Percentiles rank a stretch among this genome's conserved stretches.
phyloP scores from a whole-genome alignment of 2,113 vertebrate species.

The Myrmecophaga tridactyla region DNA sequence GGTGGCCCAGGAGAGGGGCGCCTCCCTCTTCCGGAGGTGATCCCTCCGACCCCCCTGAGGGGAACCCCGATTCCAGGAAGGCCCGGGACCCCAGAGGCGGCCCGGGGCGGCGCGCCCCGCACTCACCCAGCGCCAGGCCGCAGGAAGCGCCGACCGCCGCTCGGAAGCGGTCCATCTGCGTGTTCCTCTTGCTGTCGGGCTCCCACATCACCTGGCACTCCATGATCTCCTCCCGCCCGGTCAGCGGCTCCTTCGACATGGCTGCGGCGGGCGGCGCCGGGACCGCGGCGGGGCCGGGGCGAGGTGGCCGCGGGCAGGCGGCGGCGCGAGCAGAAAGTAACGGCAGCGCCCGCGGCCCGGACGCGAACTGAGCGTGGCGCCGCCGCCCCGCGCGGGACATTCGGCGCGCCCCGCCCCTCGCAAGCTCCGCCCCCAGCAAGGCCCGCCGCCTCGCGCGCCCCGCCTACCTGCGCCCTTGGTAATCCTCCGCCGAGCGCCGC shows the following conservation, averaged over 20 bases:
- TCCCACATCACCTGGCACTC: slow-evolving; percentile 94
- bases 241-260: slow-evolving; percentile 88
- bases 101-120: neutral
- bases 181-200: slow-evolving; percentile 93
- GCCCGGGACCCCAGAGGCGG: neutral
- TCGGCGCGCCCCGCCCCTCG: rapidly evolving
- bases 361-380: slow-evolving; percentile 83
- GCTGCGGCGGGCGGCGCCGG: neutral
- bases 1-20: neutral
- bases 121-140: slow-evolving; percentile 93
- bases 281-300: no score
- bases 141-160: slow-evolving; percentile 85
- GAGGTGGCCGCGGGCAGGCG: slow-evolving; percentile 12
- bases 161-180: slow-evolving; percentile 93
- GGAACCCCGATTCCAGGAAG: neutral
- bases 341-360: neutral
- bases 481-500: slow-evolving; percentile 73
- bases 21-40: neutral
- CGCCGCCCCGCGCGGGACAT: rapidly evolving
- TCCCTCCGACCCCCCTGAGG: neutral
- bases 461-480: rapidly evolving
- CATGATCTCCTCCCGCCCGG: slow-evolving; percentile 88
- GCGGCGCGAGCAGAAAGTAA: rapidly evolving
- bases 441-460: neutral
- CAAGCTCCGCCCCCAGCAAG: rapidly evolving